These are phyloP conservation scores for Temnothorax unifasciatus DNA, from an alignment of 2,888 invertebrate species.

Conservation along the genomic window DNA sequence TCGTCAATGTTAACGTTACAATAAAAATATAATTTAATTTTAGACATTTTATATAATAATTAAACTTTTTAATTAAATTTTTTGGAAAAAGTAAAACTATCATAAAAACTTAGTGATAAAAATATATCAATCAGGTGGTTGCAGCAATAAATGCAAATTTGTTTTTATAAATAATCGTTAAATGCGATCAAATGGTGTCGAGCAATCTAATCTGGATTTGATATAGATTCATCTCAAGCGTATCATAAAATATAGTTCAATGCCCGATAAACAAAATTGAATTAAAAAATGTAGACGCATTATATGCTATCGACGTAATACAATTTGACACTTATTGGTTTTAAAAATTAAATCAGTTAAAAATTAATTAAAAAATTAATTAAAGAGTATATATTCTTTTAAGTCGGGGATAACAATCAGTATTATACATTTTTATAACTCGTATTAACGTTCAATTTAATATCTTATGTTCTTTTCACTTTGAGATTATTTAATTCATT, in stretches of 20 bases:
- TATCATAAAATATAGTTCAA: neutral
- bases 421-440: neutral
- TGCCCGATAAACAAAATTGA: neutral
- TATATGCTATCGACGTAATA: neutral
- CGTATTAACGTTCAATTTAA: neutral
- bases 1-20: neutral
- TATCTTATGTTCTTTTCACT: neutral
- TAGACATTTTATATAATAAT: neutral
- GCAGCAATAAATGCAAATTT: neutral
- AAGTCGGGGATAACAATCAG: neutral
- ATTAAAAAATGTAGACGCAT: neutral
- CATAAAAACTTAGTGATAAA: neutral
- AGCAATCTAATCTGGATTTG: conserved; percentile 7
- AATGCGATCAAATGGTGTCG: neutral
- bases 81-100: neutral
- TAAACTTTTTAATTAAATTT: neutral
- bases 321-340: neutral
- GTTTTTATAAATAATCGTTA: conserved; percentile 12
- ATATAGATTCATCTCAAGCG: neutral
- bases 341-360: conserved; percentile 10
- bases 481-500: conserved; percentile 2
- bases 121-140: neutral
- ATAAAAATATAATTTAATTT: neutral
- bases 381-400: neutral
- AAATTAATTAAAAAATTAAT: conserved; percentile 18